Evolutionary conservation across 2,888 invertebrate genomes (phyloP).

Genomic region (Platerodrilus igneus): DNA sequence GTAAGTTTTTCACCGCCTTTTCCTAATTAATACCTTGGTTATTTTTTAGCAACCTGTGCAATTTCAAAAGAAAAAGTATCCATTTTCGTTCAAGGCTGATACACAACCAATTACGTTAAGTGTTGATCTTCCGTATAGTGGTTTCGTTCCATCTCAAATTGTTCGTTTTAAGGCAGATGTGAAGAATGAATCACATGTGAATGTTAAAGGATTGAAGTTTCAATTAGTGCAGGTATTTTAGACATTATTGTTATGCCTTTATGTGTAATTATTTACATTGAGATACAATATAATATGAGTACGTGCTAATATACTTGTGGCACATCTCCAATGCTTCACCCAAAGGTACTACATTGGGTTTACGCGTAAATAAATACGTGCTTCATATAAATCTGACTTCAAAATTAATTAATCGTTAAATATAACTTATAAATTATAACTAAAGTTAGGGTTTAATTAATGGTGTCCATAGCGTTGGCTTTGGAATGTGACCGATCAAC

Average conservation of each 20-base stretch:
- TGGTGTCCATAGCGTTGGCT: no score
- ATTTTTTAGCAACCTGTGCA: no score
- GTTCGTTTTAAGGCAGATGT: slow-evolving; percentile 5
- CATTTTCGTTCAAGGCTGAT: slow-evolving; percentile 9
- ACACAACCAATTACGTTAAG: background rate
- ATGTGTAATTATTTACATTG: background rate
- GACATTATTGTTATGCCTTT: background rate
- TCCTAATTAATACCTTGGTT: background rate
- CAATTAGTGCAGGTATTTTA: slow-evolving; percentile 16
- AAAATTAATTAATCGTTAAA: no score
- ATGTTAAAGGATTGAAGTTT: slow-evolving; percentile 16
- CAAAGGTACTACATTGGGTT: no score
- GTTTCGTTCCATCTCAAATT: slow-evolving; percentile 7
- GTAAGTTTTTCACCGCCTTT: slow-evolving; percentile 4
- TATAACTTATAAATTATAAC: no score
- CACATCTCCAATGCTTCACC: no score
- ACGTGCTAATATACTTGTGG: no score
- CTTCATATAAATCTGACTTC: no score
- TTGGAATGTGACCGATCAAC: no score
- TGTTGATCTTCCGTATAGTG: slow-evolving; percentile 5
- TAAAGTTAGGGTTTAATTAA: no score
- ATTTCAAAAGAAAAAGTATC: no score
- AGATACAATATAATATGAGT: background rate
- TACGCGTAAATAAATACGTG: no score
- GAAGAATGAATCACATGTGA: slow-evolving; percentile 11